Evolutionary conservation across 2,888 invertebrate genomes (phyloP).

Genomic region (Ceratothoa steindachneri): DNA sequence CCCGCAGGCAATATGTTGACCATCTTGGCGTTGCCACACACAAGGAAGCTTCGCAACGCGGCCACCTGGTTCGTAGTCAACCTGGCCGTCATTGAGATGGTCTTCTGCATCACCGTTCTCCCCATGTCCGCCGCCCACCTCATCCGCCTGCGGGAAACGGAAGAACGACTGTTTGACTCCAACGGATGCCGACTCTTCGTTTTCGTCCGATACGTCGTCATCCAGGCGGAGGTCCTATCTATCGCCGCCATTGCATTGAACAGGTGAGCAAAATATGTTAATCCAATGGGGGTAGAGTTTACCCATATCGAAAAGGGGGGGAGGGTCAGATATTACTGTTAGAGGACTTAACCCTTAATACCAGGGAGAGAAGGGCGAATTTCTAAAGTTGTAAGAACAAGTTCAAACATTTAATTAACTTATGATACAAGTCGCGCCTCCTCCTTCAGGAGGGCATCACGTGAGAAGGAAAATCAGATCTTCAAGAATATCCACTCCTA

Average conservation of each 20-base stretch:
- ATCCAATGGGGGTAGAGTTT: background rate
- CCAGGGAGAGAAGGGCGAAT: too few species aligned
- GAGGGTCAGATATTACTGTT: too few species aligned
- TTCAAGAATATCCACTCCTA: too few species aligned
- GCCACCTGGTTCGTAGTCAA: conserved; percentile 45
- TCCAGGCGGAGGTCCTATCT: conserved; percentile 43
- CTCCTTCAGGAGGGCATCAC: too few species aligned
- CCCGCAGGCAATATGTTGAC: conserved; percentile 36
- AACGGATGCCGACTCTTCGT: conserved; percentile 38
- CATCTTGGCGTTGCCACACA: conserved; percentile 39
- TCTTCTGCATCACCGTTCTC: conserved; percentile 44
- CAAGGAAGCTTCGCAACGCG: conserved; percentile 29
- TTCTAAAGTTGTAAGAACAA: too few species aligned
- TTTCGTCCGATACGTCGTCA: conserved; percentile 39
- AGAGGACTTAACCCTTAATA: too few species aligned
- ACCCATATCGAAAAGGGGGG: background rate
- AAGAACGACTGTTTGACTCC: conserved; percentile 16
- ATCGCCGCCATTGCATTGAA: conserved; percentile 45
- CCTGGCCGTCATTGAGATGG: conserved; percentile 38
- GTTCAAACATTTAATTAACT: too few species aligned
- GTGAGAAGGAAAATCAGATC: too few species aligned
- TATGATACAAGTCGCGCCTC: too few species aligned
- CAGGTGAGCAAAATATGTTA: conserved; percentile 34
- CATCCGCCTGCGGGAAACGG: conserved; percentile 12
- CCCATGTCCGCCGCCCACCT: conserved; percentile 45